Evolutionary conservation across 1,140 invertebrate genomes (phyloP), one percentile per base, ranked within the genome.

Genomic region (Solenopsis fugax): DNA sequence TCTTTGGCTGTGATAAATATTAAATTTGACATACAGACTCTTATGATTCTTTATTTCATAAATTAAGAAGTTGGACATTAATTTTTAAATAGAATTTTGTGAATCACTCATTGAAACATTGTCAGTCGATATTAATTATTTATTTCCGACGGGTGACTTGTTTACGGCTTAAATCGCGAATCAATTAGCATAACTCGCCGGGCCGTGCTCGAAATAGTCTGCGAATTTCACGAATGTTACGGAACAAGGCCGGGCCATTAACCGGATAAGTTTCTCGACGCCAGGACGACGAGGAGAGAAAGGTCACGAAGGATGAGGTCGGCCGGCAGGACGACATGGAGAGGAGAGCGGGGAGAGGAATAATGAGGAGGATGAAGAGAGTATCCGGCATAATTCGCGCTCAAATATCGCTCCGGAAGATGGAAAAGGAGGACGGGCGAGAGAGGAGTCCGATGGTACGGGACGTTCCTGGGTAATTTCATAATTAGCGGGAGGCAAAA

Each of bases 331-430:
- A 86, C 41, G 34, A 76, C 52, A 29, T 41, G 12, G 29, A 29
- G 54, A 60, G 50, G 24, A 52, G n/a, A 29, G 5, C 45, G 18
- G n/a, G 78, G 72, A 71, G 75, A 80, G 85, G 71, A 76, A 88
- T 91, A 92, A 93, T 91, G 90, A 90, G 89, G 78, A 88, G 85
- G 88, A 88, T 87, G 89, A 92, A 90, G 90, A 91, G 88, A 86
- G 75, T 86, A 86, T 34, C 64, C 86, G 86, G 87, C 88, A 90
- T 91, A 92, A 92, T 93, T 93, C 88, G 89, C 87, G 86, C 88
- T 85, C 85, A 82, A 91, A 91, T 90, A 90, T 89, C 84, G 80
- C 86, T 87, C 18, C 37, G 52, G 56, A 82, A 76, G 75, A 60
- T 50, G 75, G 73, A 88, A 88, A 85, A 89, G 34, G 29, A 76